These are phyloP conservation scores for Cotesia chilonis DNA, from an alignment of 1,140 invertebrate species.

Conservation along the genomic window DNA sequence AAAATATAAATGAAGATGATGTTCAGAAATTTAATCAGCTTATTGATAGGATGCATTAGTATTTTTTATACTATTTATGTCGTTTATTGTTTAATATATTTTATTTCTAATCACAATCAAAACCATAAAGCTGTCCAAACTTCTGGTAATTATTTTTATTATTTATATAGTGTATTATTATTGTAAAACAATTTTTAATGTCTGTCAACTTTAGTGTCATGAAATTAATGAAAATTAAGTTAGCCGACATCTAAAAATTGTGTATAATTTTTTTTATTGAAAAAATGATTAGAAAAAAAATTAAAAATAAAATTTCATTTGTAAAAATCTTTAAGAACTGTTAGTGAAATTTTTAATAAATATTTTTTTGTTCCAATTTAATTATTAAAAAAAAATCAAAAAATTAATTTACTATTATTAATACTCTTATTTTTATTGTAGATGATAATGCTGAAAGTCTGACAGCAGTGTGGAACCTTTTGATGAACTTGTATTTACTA, in stretches of 20 bases:
- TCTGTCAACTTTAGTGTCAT: no score
- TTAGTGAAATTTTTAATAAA: no score
- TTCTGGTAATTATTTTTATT: slow-evolving; percentile 22
- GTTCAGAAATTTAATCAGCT: slow-evolving; percentile 45
- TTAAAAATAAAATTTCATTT: no score
- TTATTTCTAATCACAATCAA: slow-evolving; percentile 52
- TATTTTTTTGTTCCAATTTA: no score
- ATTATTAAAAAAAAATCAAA: no score
- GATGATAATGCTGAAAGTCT: slow-evolving; percentile 43
- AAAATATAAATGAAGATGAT: slow-evolving; percentile 37
- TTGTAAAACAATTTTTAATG: no score
- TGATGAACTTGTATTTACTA: slow-evolving; percentile 61
- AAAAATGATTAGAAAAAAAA: no score
- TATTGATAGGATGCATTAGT: slow-evolving; percentile 46
- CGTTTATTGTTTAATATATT: slow-evolving; percentile 56
- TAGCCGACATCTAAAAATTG: no score
- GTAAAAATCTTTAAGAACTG: no score
- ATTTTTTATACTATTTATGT: slow-evolving; percentile 60
- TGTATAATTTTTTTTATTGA: no score
- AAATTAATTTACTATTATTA: no score
- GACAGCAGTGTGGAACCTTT: slow-evolving; percentile 49
- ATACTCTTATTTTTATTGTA: slow-evolving; percentile 39
- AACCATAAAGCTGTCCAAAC: slow-evolving; percentile 32
- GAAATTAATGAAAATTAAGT: no score
- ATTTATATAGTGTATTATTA: not conserved